Conservation (phyloP, 1,140 invertebrate genomes). For the Parasteatoda tepidariorum region DNA sequence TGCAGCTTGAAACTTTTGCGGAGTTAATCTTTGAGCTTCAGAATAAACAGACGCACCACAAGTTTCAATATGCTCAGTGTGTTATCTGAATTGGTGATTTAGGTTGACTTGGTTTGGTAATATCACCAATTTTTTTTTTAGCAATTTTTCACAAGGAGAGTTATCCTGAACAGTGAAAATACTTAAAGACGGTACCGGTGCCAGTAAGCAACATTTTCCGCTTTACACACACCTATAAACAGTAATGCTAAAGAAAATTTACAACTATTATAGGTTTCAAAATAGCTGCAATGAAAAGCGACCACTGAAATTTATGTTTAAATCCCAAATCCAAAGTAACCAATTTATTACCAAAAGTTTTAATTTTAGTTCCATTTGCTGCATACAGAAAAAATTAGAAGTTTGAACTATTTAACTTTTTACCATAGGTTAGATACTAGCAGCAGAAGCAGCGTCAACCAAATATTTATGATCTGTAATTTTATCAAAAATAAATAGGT, state of each 20-base stretch:
- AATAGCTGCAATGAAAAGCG: not conserved
- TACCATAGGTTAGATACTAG: not conserved
- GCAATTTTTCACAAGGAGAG: not conserved
- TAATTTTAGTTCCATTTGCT: not conserved
- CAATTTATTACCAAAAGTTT: not conserved
- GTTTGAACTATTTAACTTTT: not conserved
- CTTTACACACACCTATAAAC: not conserved
- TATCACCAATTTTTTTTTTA: not conserved
- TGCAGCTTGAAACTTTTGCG: not conserved
- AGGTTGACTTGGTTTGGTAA: not conserved
- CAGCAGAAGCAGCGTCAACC: not conserved
- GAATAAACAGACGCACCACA: not conserved
- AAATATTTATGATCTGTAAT: not conserved
- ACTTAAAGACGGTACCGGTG: not conserved
- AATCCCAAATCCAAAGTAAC: not conserved
- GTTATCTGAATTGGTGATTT: not conserved
- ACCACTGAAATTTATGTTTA: not conserved
- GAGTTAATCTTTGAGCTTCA: not conserved
- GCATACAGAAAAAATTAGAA: not conserved
- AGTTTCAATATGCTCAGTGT: constrained; percentile 16
- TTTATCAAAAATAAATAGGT: not conserved
- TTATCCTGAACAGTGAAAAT: not conserved
- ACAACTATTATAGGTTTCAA: not conserved
- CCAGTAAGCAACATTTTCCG: not conserved
- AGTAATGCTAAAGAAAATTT: not conserved